phyloP scores from a whole-genome alignment of 2,797 vertebrate species.

The Bradypodion ventrale region DNA sequence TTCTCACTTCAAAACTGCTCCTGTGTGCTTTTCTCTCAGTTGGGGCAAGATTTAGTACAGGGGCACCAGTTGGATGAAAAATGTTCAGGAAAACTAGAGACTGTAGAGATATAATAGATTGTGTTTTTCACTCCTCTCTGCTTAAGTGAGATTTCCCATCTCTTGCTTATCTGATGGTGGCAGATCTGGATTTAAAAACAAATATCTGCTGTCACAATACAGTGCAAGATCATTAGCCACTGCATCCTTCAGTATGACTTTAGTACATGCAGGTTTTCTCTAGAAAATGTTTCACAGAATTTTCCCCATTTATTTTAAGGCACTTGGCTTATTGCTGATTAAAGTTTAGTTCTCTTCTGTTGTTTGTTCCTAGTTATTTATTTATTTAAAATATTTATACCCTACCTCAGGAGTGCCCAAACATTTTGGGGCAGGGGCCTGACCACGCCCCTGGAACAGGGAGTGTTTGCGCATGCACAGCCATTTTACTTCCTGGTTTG shows the following conservation, averaged over 20 bases:
- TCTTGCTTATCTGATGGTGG: not conserved
- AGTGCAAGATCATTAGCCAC: not conserved
- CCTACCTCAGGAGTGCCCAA: too few species aligned
- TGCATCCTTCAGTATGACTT: not conserved
- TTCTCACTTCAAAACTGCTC: not conserved
- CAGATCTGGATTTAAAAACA: not conserved
- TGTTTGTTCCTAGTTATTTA: not conserved
- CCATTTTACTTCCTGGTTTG: too few species aligned
- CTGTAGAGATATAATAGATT: not conserved
- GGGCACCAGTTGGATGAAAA: not conserved
- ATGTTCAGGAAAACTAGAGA: not conserved
- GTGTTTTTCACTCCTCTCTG: not conserved
- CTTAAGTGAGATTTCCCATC: too few species aligned
- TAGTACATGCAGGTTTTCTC: not conserved
- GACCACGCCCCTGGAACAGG: too few species aligned
- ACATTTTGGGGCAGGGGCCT: too few species aligned
- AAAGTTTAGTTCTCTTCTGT: not conserved
- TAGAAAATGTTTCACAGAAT: not conserved
- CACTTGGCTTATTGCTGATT: not conserved
- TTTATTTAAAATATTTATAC: too few species aligned
- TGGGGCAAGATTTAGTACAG: not conserved
- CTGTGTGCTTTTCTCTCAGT: not conserved
- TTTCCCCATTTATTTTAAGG: not conserved
- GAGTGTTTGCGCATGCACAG: too few species aligned
- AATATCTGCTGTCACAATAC: not conserved